Base-by-base conservation (phyloP, 2,888 invertebrate genomes). In the Trilocha varians region DNA sequence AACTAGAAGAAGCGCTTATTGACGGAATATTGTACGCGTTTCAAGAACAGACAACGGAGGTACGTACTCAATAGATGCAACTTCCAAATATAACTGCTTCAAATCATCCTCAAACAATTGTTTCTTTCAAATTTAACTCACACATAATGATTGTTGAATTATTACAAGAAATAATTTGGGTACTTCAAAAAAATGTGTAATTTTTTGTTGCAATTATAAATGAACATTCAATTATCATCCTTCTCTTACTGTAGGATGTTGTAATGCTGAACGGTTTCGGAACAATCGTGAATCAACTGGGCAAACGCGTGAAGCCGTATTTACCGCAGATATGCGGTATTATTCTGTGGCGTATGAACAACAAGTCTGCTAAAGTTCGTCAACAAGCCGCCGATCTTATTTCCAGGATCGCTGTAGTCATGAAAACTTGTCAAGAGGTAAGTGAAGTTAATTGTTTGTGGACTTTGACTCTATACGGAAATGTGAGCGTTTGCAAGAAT, bases 231-330 rank as follows among this genome's bases (percentile, higher is more conserved):
- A n/a, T n/a, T n/a, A n/a, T n/a, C n/a, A n/a, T n/a, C n/a, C n/a
- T n/a, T n/a, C n/a, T n/a, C n/a, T n/a, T n/a, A n/a, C 14, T 3
- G 6, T 65, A 94, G 91, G 99, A 99, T 79, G 98, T 98, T 11
- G 99, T 99, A 2, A 99, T 99, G 98, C 84, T 99, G 56, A 99
- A 99, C 74, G 99, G 99, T 34, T 99, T 99, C 70, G 99, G 99
- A 43, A 98, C 99, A 0, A 98, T 99, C 50, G 99, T 99, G 8
- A 98, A 98, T 71, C 97, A 98, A 54, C 85, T 99, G 42, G 98
- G 97, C 5, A 98, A 98, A 78, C 89, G 99, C 33, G 98, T 99
- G 4, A 99, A 99, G 77, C 96, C 99, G 0, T 99, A 99, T 74
- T 83, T 99, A 59, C 99, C 99, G 0, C 99, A 99, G 87, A 99